Conservation (phyloP, 2,113 vertebrate genomes). For the Microtus oregoni region DNA sequence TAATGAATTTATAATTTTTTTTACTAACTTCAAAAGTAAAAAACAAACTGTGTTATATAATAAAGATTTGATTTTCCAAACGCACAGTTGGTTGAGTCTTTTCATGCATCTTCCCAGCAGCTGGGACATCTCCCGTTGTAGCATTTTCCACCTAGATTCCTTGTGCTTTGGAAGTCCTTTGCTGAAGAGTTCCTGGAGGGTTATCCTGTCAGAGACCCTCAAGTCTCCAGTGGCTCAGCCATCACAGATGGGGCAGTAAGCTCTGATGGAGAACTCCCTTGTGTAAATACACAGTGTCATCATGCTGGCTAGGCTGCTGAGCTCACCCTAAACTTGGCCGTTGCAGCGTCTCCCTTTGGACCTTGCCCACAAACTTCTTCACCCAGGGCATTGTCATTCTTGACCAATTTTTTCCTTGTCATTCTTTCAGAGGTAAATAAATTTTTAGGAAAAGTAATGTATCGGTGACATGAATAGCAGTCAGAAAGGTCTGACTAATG, state of each 20-base stretch:
- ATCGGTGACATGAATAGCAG: not conserved
- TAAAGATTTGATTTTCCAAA: not conserved
- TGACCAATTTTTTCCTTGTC: not conserved
- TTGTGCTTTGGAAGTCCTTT: not conserved
- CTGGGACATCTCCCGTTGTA: not conserved
- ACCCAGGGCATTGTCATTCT: not conserved
- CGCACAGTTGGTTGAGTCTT: not conserved
- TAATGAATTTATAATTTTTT: not conserved
- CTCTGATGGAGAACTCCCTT: not conserved
- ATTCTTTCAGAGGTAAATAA: not conserved
- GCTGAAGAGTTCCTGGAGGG: not conserved
- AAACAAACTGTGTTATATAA: conserved; percentile 6
- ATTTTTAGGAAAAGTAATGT: not conserved
- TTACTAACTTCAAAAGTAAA: conserved; percentile 53
- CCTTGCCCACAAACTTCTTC: not conserved
- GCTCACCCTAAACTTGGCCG: not conserved
- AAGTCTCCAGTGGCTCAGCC: not conserved
- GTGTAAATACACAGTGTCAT: not conserved
- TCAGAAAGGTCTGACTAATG: conserved; percentile 13
- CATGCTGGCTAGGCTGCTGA: not conserved
- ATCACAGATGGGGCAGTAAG: not conserved
- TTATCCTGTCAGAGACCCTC: not conserved
- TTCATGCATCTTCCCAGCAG: not conserved
- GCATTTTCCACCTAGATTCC: not conserved
- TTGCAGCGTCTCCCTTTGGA: not conserved